Percentiles rank a stretch among this genome's conserved stretches.
These are phyloP conservation scores for Oscheius sp. DNA, from an alignment of 2,888 invertebrate species.

Conservation along the genomic window DNA sequence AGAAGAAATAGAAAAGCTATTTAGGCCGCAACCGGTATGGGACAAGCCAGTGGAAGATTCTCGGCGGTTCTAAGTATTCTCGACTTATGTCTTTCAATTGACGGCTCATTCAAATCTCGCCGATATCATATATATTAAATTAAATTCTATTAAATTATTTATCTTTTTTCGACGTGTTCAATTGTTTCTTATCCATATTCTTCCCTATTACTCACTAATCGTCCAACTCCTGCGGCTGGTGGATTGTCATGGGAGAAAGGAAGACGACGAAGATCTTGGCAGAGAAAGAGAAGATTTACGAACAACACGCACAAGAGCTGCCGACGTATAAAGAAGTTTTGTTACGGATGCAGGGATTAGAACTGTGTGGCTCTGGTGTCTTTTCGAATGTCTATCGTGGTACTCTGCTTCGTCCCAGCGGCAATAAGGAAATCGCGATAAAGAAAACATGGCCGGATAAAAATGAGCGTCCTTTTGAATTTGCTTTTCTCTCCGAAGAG, in stretches of 20 bases:
- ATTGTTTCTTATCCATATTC: too few species aligned
- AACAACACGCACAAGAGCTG: constrained; percentile 11
- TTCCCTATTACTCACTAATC: too few species aligned
- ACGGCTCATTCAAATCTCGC: constrained; percentile 29
- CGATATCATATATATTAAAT: background rate
- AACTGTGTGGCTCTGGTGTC: background rate
- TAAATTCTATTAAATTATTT: background rate
- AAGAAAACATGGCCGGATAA: constrained; percentile 58
- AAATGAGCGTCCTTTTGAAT: constrained; percentile 36
- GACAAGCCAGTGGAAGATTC: constrained; percentile 21
- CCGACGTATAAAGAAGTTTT: background rate
- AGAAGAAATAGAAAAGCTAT: background rate
- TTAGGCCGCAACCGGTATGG: constrained; percentile 14
- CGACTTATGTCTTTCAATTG: constrained; percentile 8
- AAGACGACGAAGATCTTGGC: background rate
- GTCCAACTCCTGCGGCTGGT: background rate
- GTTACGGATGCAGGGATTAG: background rate
- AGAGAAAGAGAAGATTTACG: background rate
- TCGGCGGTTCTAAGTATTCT: constrained; percentile 7
- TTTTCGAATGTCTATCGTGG: constrained; percentile 35
- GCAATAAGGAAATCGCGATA: constrained; percentile 53
- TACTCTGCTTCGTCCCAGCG: constrained; percentile 35
- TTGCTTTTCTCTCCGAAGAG: constrained; percentile 46
- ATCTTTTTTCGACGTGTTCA: too few species aligned
- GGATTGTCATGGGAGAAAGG: background rate